Evolutionary conservation across 1,140 invertebrate species (phyloP), one percentile per base, ranked within the genome.

Genomic region (Leucophenga varia): DNA sequence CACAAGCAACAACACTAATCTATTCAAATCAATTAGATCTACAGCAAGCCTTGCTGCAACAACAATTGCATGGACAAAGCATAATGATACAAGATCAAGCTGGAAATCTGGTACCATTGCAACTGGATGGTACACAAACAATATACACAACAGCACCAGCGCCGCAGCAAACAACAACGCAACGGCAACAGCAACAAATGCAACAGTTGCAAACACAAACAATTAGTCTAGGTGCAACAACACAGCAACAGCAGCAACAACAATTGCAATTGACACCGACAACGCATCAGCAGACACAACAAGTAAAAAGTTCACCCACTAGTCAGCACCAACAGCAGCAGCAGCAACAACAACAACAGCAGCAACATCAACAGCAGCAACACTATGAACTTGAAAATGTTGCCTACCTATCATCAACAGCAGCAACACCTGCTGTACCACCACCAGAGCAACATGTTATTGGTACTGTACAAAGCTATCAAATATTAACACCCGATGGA

Each of bases 11-110:
- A 5, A 72, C 69, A 22, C 43, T 72, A n/a, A 72, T 72, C 31
- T 72, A 72, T 35, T 72, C 69, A 1, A 72, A 72, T 41, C 69
- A 72, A 39, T 49, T 72, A 50, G 69, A 72, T 48, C 41, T 72
- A 50, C 69, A 72, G 31, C 69, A 72, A 42, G 69, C 69, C 3
- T 30, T 72, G 50, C 19, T 72, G 39, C 69, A 72, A 39, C 69
- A 72, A 6, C 64, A 69, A 38, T 40, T 72, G 51, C 69, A 72
- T 21, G 69, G 69, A 6, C 69, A 72, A 35, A 72, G 69, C 50
- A 72, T 72, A 12, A 72, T 72, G 69, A 72, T 72, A 32, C 69
- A 72, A 43, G 69, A 72, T 50, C 69, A 72, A 46, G 64, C 69
- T 7, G 69, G 69, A 14, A 72, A 72, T 42, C 49, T 72, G 34